phyloP scores from a whole-genome alignment of 1,140 invertebrate genomes.

The Solen grandis region DNA sequence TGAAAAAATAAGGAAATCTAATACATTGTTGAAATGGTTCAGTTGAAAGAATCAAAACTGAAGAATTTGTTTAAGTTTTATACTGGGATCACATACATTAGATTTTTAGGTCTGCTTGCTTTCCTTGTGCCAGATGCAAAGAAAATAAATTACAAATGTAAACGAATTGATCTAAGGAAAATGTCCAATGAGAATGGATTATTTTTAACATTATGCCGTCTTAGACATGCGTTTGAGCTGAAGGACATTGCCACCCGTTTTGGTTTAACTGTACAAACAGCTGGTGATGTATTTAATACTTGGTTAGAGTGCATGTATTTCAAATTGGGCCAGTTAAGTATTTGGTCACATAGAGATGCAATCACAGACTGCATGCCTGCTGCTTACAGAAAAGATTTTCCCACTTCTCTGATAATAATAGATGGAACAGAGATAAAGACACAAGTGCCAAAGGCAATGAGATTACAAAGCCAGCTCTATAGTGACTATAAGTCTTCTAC shows the following conservation, averaged over 20 bases:
- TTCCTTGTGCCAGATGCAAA: constrained; percentile 19
- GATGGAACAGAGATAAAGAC: constrained; percentile 58
- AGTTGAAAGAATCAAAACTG: not conserved
- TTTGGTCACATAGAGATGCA: constrained; percentile 46
- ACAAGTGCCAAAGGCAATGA: constrained; percentile 30
- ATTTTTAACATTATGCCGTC: too few species aligned
- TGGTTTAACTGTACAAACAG: too few species aligned
- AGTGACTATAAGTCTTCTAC: constrained; percentile 61
- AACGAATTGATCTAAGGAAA: not conserved
- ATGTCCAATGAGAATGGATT: not conserved
- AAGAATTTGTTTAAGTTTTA: constrained; percentile 25
- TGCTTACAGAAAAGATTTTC: constrained; percentile 50
- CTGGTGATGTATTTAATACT: constrained; percentile 12
- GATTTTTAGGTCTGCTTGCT: constrained; percentile 14
- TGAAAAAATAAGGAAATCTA: not conserved
- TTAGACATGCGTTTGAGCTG: too few species aligned
- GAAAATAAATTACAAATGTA: constrained; percentile 50
- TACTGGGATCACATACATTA: constrained; percentile 35
- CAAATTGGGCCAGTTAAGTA: constrained; percentile 45
- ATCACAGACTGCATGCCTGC: constrained; percentile 40
- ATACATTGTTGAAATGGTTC: not conserved
- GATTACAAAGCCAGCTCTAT: constrained; percentile 54
- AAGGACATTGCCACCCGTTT: too few species aligned
- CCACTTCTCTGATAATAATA: constrained; percentile 41
- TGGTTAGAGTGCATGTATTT: constrained; percentile 59